Percentiles rank a stretch among this genome's conserved stretches.
These are phyloP conservation scores for Leptarthrus brevirostris DNA, from an alignment of 2,888 invertebrate genomes.

Conservation along the genomic window DNA sequence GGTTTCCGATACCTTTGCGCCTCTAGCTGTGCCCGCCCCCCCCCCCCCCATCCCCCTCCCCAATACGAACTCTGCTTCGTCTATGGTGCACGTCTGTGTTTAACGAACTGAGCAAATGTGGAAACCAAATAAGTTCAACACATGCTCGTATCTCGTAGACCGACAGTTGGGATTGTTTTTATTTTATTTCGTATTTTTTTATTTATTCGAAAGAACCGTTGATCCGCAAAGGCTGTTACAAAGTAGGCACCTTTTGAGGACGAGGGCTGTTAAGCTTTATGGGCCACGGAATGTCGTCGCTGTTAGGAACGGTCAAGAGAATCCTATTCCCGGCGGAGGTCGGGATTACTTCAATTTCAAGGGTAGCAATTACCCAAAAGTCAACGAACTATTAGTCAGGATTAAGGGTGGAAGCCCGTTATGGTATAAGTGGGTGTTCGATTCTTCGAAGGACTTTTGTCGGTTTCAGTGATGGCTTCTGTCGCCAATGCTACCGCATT, in stretches of 20 bases:
- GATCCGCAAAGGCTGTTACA: neutral
- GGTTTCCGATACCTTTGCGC: too few species aligned
- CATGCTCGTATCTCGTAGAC: slow-evolving; percentile 13
- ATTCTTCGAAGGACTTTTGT: neutral
- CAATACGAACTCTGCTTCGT: neutral
- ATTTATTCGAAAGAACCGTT: neutral
- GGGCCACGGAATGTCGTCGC: slow-evolving; percentile 15
- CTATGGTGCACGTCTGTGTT: slow-evolving; percentile 31
- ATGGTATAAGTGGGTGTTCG: slow-evolving; percentile 4
- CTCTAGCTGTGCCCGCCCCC: too few species aligned
- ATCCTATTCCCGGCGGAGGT: neutral
- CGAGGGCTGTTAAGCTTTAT: neutral
- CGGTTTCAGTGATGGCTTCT: neutral
- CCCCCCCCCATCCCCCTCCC: neutral
- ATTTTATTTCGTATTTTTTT: neutral
- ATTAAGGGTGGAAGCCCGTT: neutral
- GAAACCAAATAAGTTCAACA: slow-evolving; percentile 43
- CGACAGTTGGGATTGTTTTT: slow-evolving; percentile 11
- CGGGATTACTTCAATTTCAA: slow-evolving; percentile 36
- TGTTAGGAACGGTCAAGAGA: slow-evolving; percentile 36
- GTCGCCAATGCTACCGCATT: slow-evolving; percentile 3
- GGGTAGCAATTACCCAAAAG: slow-evolving; percentile 34
- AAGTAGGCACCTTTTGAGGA: too few species aligned
- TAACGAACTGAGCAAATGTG: slow-evolving; percentile 43
- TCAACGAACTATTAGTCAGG: slow-evolving; percentile 33